Conservation (phyloP, 1,140 invertebrate species). For the Lordiphosa stackelbergi region DNA sequence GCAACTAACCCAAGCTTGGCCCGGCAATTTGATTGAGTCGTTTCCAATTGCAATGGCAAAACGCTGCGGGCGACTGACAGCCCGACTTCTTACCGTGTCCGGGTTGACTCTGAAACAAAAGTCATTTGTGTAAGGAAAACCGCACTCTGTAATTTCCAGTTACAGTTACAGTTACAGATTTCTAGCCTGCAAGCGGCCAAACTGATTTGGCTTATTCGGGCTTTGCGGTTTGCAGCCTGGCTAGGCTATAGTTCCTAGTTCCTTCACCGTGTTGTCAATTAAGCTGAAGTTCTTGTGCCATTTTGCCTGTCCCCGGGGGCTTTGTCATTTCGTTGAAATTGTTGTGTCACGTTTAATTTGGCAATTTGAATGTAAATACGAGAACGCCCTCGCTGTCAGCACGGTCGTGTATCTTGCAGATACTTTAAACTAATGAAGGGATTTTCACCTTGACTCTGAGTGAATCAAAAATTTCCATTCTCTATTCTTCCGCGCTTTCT, state of each 20-base stretch:
- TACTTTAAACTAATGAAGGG: slow-evolving; percentile 47
- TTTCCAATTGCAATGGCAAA: slow-evolving; percentile 71
- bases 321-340: slow-evolving; percentile 61
- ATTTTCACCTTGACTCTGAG: slow-evolving; percentile 56
- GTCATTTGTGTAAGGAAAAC: slow-evolving; percentile 60
- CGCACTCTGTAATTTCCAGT: slow-evolving; percentile 63
- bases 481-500: slow-evolving; percentile 43
- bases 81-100: slow-evolving; percentile 7
- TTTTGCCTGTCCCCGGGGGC: slow-evolving; percentile 24
- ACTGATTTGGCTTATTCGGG: slow-evolving; percentile 64
- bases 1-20: slow-evolving; percentile 13
- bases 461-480: slow-evolving; percentile 35
- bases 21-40: slow-evolving; percentile 71
- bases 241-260: slow-evolving; percentile 27
- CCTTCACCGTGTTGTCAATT: slow-evolving; percentile 59
- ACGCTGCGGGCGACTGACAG: slow-evolving; percentile 69
- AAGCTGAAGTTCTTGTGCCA: slow-evolving; percentile 51
- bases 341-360: slow-evolving; percentile 68
- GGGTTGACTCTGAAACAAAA: slow-evolving; percentile 41
- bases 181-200: slow-evolving; percentile 50
- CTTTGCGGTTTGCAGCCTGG: slow-evolving; percentile 50
- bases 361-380: slow-evolving; percentile 58
- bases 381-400: slow-evolving; percentile 17
- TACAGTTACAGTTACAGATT: slow-evolving; percentile 68
- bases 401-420: slow-evolving; percentile 29